Base-by-base conservation (phyloP, 2,888 invertebrate species). In the Ypsolopha scabrella region DNA sequence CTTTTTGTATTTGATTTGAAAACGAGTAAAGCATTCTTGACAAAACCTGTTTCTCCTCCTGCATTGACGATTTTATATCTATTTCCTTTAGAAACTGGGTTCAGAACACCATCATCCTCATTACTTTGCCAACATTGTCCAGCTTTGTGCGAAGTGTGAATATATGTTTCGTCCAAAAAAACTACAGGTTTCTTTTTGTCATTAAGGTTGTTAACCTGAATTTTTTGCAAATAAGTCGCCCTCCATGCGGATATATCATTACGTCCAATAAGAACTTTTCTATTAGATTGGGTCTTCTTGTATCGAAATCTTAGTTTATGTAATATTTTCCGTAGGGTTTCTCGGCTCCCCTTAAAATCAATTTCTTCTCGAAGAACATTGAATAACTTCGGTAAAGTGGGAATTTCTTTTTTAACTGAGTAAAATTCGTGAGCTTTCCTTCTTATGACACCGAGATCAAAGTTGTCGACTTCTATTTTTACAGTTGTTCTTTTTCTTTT, bases 401-500 rank as follows among this genome's bases (percentile, higher is more conserved):
- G 48, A 37, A 48, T 37, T 48, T 48, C 36, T 48, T 48, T 48
- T 37, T 7, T 37, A 11, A 48, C 38, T 3, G 48, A 37, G 14
- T 48, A 48, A 48, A 48, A 48, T 48, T 48, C 48, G 11, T 48
- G 48, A n/a, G 37, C n/a, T 36, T 48, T 48, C 13, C 48, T 35
- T 37, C 37, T 9, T 37, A 48, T 37, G n/a, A 48, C 48, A 48
- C 37, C 38, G 13, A 13, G 10, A 1, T 43, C 13, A 13, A 43
- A 43, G 13, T 48, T 37, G 37, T 48, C 48, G n/a, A 48, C 8
- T 48, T 37, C 38, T 36, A 48, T 8, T 48, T 52, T 46, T 48
- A 56, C 55, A 14, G 53, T 52, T 9, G 44, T 41, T 10, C 3
- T 51, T 46, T 10, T 52, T 24, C 35, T 56, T 52, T 54, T 48